Base-by-base conservation (phyloP, 2,888 invertebrate species). In the Drosophila prolongata region DNA sequence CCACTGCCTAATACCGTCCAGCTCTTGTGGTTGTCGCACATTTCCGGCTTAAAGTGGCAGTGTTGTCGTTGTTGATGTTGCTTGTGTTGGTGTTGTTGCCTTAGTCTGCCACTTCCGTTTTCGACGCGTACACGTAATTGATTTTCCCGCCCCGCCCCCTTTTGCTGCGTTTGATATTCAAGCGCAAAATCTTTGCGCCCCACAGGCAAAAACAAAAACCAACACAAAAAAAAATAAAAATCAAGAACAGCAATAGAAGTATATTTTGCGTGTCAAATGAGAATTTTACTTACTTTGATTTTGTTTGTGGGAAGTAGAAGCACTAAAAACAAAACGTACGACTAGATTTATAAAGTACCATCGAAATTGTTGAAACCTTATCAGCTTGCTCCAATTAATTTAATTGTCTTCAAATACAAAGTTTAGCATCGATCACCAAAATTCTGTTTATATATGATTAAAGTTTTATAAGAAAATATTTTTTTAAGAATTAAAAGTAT, bases 21-120 rank as follows among this genome's bases (percentile, higher is more conserved):
- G 76, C 76, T 76, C 76, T 76, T 71, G 65, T 60, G 71, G 61
- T 76, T 77, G 64, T 76, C 73, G 68, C 76, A 77, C 68, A 76
- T 76, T 77, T 76, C 76, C 76, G 76, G 76, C 76, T 76, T 76
- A 73, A 75, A 76, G 77, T 72, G 76, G 72, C 73, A 54, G 42
- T 52, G 43, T 60, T 54, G 75, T 27, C 53, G 61, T 14, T 60
- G 58, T 34, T 67, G 70, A n/a, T 58, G 14, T 24, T 44, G 34
- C 66, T 30, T 2, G 47, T 47, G 56, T 13, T 44, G 6, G 47
- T 47, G 56, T 13, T 68, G 69, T 34, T 58, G 47, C 14, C 66
- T 60, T 56, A 62, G 58, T 67, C 58, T 65, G 68, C 58, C 77
- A 76, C 77, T 77, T 76, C 76, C 76, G 77, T 55, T 66, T 76